Evolutionary conservation across 2,113 vertebrate species (phyloP).

Genomic region (Hydrochoerus hydrochaeris): DNA sequence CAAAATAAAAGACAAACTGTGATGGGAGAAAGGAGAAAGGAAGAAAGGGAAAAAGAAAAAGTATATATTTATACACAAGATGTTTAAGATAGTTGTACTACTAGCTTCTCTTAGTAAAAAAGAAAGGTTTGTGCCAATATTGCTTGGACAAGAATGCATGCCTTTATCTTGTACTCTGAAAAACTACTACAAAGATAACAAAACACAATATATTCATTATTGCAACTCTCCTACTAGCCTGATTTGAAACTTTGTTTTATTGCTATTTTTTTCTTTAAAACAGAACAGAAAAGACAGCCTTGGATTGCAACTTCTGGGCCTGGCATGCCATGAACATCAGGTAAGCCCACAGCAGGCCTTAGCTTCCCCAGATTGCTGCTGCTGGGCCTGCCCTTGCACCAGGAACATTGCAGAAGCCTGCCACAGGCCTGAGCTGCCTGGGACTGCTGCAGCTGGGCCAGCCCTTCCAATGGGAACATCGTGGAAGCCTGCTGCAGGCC

Average conservation of each 20-base stretch:
- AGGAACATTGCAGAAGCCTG: no score
- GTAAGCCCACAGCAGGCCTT: no score
- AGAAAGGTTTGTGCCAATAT: neutral
- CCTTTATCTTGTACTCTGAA: neutral
- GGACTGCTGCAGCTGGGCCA: no score
- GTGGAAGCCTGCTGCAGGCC: no score
- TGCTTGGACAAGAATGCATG: neutral
- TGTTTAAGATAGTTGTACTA: neutral
- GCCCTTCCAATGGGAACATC: no score
- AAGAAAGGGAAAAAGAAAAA: neutral
- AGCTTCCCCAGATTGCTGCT: no score
- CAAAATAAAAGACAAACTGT: neutral
- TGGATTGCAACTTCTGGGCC: no score
- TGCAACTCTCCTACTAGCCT: neutral
- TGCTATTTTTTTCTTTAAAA: neutral
- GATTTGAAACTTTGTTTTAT: neutral
- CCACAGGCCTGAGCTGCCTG: no score
- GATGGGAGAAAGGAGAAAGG: neutral
- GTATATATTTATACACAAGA: neutral
- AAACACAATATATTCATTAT: neutral
- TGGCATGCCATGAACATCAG: no score
- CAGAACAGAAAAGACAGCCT: no score
- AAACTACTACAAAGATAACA: neutral
- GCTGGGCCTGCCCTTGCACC: no score
- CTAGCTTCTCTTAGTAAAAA: neutral